Evolutionary conservation across 2,888 invertebrate species (phyloP).

Genomic region (Euzetes globulus): DNA sequence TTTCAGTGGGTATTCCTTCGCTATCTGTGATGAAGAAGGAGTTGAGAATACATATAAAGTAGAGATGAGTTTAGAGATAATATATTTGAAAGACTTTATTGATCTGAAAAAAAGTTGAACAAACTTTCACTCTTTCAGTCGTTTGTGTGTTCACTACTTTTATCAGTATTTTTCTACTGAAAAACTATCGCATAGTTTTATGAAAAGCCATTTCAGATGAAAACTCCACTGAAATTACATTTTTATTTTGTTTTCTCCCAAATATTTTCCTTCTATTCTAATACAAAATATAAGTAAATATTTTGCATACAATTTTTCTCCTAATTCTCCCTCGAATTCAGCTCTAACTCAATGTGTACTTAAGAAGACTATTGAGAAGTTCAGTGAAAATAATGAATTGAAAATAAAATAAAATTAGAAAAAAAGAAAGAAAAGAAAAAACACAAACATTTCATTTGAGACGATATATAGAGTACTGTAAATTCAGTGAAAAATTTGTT

Average conservation of each 20-base stretch:
- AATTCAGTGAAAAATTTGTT: background rate
- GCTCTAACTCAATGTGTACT: too few relatives aligned
- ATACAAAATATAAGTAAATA: background rate
- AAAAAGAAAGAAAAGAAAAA: too few relatives aligned
- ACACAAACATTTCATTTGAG: too few relatives aligned
- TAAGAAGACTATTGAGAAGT: too few relatives aligned
- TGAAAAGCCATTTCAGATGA: background rate
- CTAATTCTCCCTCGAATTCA: too few relatives aligned
- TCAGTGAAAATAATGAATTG: too few relatives aligned
- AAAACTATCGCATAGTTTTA: background rate
- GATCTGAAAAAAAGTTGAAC: slow-evolving; percentile 17
- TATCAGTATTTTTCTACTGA: too few relatives aligned
- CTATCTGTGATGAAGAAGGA: background rate
- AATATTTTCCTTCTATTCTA: background rate
- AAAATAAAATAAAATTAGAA: too few relatives aligned
- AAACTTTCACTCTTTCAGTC: slow-evolving; percentile 13
- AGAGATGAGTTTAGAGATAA: slow-evolving; percentile 22
- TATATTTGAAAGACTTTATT: slow-evolving; percentile 27
- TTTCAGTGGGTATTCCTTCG: slow-evolving; percentile 5
- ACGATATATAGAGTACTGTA: background rate
- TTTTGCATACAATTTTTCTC: slow-evolving; percentile 23
- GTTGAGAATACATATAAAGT: slow-evolving; percentile 27
- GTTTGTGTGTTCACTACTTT: background rate
- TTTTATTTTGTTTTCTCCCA: background rate
- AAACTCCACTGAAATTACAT: slow-evolving; percentile 14